Evolutionary conservation across 2,888 invertebrate species (phyloP).

Genomic region (Iselma pallidipennis): DNA sequence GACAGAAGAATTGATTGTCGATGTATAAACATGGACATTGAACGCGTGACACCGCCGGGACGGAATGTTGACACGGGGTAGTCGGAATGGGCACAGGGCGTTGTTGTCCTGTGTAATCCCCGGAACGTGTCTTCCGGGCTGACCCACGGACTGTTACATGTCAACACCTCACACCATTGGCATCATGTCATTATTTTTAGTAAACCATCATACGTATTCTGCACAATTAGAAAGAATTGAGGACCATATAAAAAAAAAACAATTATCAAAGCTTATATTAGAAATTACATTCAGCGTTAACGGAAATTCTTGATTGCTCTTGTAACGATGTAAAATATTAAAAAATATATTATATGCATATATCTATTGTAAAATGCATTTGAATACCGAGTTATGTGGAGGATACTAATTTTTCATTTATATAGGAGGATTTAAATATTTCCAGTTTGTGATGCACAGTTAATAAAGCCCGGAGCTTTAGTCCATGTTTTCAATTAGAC

Average conservation of each 20-base stretch:
- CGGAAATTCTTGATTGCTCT: too few relatives aligned
- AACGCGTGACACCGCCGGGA: constrained; percentile 42
- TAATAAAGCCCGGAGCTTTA: constrained; percentile 24
- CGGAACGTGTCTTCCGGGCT: constrained; percentile 50
- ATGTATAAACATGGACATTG: constrained; percentile 38
- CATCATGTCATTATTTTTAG: constrained; percentile 42
- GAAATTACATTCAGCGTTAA: too few relatives aligned
- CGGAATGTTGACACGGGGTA: constrained; percentile 44
- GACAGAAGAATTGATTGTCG: constrained; percentile 34
- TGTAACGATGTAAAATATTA: too few relatives aligned
- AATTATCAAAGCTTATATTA: too few relatives aligned
- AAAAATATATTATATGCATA: constrained; percentile 14
- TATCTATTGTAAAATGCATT: neutral
- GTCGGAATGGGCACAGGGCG: constrained; percentile 35
- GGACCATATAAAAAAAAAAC: too few relatives aligned
- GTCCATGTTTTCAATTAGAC: constrained; percentile 29
- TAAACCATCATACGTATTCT: neutral
- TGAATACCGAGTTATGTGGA: too few relatives aligned
- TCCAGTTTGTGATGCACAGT: constrained; percentile 19
- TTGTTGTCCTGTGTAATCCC: constrained; percentile 48
- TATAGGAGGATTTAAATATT: constrained; percentile 17
- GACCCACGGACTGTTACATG: constrained; percentile 50
- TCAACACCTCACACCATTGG: constrained; percentile 48
- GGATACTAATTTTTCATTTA: constrained; percentile 2
- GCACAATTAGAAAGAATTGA: too few relatives aligned